phyloP scores from a whole-genome alignment of 2,113 vertebrate species.

The Poeciliopsis retropinna region DNA sequence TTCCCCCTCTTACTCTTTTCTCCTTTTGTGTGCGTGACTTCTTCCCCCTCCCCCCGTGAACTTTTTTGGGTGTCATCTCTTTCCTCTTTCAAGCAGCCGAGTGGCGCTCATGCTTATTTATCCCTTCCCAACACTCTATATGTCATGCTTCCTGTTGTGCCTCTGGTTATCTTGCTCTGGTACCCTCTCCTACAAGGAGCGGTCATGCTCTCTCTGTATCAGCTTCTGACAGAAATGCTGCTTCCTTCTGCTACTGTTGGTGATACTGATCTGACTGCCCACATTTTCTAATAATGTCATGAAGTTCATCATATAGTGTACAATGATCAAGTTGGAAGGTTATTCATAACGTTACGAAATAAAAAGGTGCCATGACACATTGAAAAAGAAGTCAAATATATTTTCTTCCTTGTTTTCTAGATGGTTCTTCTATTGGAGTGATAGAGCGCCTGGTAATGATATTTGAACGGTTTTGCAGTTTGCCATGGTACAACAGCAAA shows the following conservation, averaged over 20 bases:
- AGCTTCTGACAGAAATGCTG: constrained; percentile 57
- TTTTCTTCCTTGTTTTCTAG: neutral
- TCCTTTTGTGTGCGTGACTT: constrained; percentile 43
- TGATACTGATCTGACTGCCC: constrained; percentile 60
- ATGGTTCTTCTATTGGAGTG: neutral
- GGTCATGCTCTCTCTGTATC: constrained; percentile 52
- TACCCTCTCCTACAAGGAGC: constrained; percentile 33
- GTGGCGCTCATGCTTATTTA: constrained; percentile 55
- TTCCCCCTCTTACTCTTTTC: constrained; percentile 23
- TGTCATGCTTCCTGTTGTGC: constrained; percentile 58
- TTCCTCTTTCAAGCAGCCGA: constrained; percentile 30
- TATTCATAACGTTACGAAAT: constrained; percentile 79
- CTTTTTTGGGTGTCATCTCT: constrained; percentile 53
- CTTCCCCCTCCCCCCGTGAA: constrained; percentile 36
- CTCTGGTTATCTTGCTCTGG: constrained; percentile 32
- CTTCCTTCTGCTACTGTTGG: constrained; percentile 60
- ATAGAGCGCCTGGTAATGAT: neutral
- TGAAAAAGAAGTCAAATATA: constrained; percentile 29
- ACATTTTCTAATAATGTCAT: constrained; percentile 73
- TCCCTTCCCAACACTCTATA: constrained; percentile 48
- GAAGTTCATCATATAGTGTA: constrained; percentile 77
- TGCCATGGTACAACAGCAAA: neutral
- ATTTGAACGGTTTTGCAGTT: neutral
- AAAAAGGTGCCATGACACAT: constrained; percentile 74
- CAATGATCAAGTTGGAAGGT: constrained; percentile 74